phyloP scores from a whole-genome alignment of 2,797 vertebrate species.

The Chaunax sp. region DNA sequence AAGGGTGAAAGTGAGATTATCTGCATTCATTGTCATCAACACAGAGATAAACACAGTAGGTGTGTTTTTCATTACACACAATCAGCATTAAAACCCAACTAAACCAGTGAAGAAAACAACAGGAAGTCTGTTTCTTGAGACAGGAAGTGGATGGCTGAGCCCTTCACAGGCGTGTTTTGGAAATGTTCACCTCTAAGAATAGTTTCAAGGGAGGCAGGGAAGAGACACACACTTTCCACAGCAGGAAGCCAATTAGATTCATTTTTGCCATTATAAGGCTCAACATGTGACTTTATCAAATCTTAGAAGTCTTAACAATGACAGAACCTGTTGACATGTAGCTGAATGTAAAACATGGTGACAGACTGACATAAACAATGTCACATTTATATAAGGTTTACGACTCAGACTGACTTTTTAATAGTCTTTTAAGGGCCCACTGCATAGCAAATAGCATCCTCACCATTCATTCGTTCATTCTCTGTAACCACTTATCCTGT shows the following conservation, averaged over 20 bases:
- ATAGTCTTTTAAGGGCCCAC: not conserved
- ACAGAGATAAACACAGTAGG: not conserved
- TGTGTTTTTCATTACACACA: too few species aligned
- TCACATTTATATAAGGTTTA: not conserved
- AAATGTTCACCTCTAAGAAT: slow-evolving; percentile 53
- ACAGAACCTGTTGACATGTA: not conserved
- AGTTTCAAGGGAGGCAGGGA: slow-evolving; percentile 22
- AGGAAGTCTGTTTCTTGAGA: slow-evolving; percentile 61
- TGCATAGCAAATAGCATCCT: slow-evolving; percentile 7
- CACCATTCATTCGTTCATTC: too few species aligned
- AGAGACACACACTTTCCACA: slow-evolving; percentile 40
- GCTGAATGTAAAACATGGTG: not conserved
- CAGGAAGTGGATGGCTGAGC: slow-evolving; percentile 52
- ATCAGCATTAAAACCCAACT: not conserved
- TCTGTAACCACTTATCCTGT: too few species aligned
- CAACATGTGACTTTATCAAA: slow-evolving; percentile 4
- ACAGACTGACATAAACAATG: not conserved
- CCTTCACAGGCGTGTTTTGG: slow-evolving; percentile 25
- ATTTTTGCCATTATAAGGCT: not conserved
- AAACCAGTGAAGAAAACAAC: slow-evolving; percentile 42
- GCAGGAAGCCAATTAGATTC: slow-evolving; percentile 18
- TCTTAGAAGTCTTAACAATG: not conserved
- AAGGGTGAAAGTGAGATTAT: not conserved
- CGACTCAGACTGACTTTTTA: slow-evolving; percentile 1
- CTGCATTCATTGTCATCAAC: not conserved